Evolutionary conservation across 2,888 invertebrate genomes (phyloP).

Genomic region (Ormyrus labotus): DNA sequence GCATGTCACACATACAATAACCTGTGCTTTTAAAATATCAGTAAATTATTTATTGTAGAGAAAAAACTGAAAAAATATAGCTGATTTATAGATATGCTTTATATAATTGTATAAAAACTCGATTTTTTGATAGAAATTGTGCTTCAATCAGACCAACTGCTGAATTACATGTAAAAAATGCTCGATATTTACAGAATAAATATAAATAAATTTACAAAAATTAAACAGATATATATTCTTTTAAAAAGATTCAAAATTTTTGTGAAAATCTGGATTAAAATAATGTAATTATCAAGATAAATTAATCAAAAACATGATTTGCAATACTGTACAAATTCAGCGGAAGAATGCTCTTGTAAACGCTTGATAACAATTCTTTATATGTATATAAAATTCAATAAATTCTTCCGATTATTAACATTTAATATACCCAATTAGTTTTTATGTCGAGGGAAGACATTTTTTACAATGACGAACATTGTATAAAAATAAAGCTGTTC

Average conservation of each 20-base stretch:
- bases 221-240: too few species aligned
- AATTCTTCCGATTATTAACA: conserved; percentile 30
- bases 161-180: too few species aligned
- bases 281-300: conserved; percentile 15
- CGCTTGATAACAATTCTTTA: conserved; percentile 35
- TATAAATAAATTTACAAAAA: too few species aligned
- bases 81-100: too few species aligned
- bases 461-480: conserved; percentile 25
- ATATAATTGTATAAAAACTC: background rate
- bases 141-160: too few species aligned
- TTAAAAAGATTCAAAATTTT: background rate
- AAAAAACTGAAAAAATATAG: too few species aligned
- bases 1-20: too few species aligned
- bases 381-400: conserved; percentile 39
- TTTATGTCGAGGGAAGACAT: conserved; percentile 50
- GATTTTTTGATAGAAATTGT: background rate
- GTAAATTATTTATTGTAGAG: too few species aligned
- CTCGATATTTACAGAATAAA: too few species aligned
- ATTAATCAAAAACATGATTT: conserved; percentile 31
- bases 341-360: conserved; percentile 20
- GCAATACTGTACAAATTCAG: conserved; percentile 50
- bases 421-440: conserved; percentile 19
- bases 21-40: too few species aligned
- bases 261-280: conserved; percentile 32
- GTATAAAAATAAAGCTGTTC: conserved; percentile 52